Conservation (phyloP, 1,140 invertebrate species). For the Papilio polyxenes region DNA sequence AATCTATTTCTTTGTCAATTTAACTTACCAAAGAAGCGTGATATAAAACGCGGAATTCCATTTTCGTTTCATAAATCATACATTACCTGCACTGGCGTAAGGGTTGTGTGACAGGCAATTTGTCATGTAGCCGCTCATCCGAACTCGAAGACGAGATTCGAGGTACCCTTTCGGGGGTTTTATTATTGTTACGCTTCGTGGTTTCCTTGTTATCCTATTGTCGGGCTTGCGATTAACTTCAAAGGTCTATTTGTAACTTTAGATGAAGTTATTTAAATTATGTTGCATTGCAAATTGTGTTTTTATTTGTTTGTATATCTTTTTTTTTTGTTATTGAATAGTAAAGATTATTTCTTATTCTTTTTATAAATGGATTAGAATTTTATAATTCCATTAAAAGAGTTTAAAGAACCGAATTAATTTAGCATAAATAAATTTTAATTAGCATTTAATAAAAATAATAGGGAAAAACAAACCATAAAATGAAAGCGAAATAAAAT, state of each 20-base stretch:
- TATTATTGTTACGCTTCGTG: conserved; percentile 60
- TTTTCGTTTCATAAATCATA: conserved; percentile 73
- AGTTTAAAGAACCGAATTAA: too few species aligned
- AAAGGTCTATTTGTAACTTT: conserved; percentile 10
- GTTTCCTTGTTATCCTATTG: conserved; percentile 43
- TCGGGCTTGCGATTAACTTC: conserved; percentile 34
- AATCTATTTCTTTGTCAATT: conserved; percentile 35
- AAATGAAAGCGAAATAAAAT: conserved; percentile 39
- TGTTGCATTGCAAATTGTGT: not conserved
- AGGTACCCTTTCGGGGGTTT: conserved; percentile 57
- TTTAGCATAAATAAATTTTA: not conserved
- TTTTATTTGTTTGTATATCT: not conserved
- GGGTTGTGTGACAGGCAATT: conserved; percentile 72
- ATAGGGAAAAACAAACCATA: conserved; percentile 28
- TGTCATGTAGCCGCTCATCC: conserved; percentile 68
- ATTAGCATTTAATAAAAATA: not conserved
- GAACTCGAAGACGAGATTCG: conserved; percentile 57
- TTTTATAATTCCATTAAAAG: too few species aligned
- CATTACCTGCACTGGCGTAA: conserved; percentile 68
- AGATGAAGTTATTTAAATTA: conserved; percentile 16
- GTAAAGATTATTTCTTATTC: too few species aligned
- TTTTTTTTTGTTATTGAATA: not conserved
- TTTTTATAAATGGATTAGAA: too few species aligned
- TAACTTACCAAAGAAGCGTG: conserved; percentile 23
- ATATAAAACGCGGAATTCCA: conserved; percentile 49